Percentiles rank a stretch among this genome's conserved stretches.
Evolutionary conservation across 2,797 vertebrate species (phyloP).

Genomic region (Lepilemur ruficaudatus): DNA sequence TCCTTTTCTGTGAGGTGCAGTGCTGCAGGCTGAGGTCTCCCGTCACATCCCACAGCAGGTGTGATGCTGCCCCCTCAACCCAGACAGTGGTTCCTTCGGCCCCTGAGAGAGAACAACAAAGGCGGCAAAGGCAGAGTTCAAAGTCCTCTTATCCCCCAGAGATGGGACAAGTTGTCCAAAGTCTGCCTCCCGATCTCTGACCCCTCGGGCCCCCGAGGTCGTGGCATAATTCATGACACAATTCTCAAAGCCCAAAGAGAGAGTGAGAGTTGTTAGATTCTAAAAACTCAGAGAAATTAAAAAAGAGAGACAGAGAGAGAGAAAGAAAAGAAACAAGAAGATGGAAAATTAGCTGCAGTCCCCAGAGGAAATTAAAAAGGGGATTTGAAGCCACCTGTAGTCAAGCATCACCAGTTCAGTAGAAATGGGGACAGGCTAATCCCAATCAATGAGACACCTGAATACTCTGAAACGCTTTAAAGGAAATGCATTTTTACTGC

Average conservation of each 20-base stretch:
- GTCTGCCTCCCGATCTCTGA: neutral
- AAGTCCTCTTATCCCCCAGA: neutral
- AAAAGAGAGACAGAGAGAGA: neutral
- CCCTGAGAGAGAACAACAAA: neutral
- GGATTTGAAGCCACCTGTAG: neutral
- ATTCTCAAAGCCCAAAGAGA: neutral
- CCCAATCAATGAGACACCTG: neutral
- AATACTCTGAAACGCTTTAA: constrained; percentile 15
- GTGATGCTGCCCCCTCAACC: neutral
- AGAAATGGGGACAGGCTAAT: neutral
- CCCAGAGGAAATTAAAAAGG: constrained; percentile 10
- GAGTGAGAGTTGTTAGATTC: neutral
- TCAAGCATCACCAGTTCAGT: neutral
- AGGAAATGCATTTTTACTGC: constrained; percentile 30
- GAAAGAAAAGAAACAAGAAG: neutral
- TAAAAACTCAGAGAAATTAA: neutral
- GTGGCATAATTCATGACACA: neutral
- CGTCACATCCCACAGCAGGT: neutral
- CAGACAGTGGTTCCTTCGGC: neutral
- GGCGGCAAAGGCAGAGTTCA: neutral
- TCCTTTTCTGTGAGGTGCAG: neutral
- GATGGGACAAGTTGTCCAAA: neutral
- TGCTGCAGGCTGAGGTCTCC: neutral
- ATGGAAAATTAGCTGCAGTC: neutral
- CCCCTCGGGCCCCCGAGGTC: neutral